phyloP scores from a whole-genome alignment of 2,888 invertebrate genomes.

The Gandaritis pyraliata region DNA sequence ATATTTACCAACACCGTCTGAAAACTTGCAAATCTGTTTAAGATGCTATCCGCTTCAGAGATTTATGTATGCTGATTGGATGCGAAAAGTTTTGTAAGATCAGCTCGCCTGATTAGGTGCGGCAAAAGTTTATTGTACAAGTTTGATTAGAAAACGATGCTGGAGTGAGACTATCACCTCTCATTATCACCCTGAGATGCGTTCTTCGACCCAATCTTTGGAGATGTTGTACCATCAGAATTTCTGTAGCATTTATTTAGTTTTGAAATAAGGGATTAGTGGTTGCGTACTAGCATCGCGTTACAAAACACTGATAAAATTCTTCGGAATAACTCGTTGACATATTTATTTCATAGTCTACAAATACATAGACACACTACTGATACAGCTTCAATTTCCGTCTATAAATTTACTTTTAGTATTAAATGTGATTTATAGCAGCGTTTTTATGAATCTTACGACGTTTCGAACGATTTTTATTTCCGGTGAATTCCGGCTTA shows the following conservation, averaged over 20 bases:
- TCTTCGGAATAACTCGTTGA: background rate
- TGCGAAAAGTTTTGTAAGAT: conserved; percentile 55
- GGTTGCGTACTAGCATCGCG: background rate
- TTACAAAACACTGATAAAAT: background rate
- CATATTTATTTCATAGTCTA: background rate
- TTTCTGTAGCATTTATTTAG: conserved; percentile 22
- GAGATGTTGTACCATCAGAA: conserved; percentile 41
- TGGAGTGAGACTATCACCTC: conserved; percentile 52
- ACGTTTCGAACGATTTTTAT: conserved; percentile 1
- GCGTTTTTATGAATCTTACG: background rate
- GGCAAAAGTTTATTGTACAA: conserved; percentile 66
- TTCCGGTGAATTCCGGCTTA: background rate
- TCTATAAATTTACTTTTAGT: background rate
- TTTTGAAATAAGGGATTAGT: background rate
- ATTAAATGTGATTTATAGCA: conserved; percentile 2
- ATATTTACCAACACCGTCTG: conserved; percentile 16
- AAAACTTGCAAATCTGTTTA: conserved; percentile 49
- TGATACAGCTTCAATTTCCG: background rate
- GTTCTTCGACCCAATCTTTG: conserved; percentile 50
- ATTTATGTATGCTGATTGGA: conserved; percentile 68
- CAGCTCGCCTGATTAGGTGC: conserved; percentile 62
- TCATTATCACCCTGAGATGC: conserved; percentile 56
- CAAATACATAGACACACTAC: background rate
- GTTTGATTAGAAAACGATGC: conserved; percentile 71
- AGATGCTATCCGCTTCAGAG: conserved; percentile 52